Conservation (phyloP, 2,797 vertebrate genomes). For the Epinephelus awoara region DNA sequence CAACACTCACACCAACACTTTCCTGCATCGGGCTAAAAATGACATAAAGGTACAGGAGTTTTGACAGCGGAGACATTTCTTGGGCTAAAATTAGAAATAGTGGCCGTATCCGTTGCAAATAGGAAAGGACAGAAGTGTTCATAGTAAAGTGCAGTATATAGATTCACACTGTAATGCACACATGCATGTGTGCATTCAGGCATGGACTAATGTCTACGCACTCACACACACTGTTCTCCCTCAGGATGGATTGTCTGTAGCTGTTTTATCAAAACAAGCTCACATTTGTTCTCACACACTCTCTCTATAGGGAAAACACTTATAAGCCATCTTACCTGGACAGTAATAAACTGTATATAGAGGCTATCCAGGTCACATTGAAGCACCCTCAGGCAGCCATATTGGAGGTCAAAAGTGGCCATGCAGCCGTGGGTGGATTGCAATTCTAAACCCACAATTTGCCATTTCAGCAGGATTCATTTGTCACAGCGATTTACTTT, state of each 20-base stretch:
- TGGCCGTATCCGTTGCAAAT: constrained; percentile 39
- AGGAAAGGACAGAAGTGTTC: constrained; percentile 48
- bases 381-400: constrained; percentile 24
- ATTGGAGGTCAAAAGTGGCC: constrained; percentile 16
- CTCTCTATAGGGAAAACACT: constrained; percentile 27
- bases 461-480: background rate
- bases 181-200: constrained; percentile 33
- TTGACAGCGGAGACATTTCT: constrained; percentile 49
- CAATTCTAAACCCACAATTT: background rate
- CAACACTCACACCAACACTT: constrained; percentile 1
- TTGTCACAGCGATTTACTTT: constrained; percentile 5
- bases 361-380: constrained; percentile 17
- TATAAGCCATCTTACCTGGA: constrained; percentile 44
- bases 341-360: constrained; percentile 10
- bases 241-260: constrained; percentile 50
- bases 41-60: constrained; percentile 48
- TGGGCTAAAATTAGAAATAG: constrained; percentile 58
- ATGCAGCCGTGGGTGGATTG: constrained; percentile 20
- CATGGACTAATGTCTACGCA: constrained; percentile 14
- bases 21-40: constrained; percentile 15
- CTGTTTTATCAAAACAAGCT: constrained; percentile 57
- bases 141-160: constrained; percentile 15
- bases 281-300: constrained; percentile 18
- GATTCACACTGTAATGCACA: constrained; percentile 51
- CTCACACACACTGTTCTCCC: constrained; percentile 40